These are phyloP conservation scores for Lasioglossum villosulum DNA, from an alignment of 2,888 invertebrate species.

Conservation along the genomic window DNA sequence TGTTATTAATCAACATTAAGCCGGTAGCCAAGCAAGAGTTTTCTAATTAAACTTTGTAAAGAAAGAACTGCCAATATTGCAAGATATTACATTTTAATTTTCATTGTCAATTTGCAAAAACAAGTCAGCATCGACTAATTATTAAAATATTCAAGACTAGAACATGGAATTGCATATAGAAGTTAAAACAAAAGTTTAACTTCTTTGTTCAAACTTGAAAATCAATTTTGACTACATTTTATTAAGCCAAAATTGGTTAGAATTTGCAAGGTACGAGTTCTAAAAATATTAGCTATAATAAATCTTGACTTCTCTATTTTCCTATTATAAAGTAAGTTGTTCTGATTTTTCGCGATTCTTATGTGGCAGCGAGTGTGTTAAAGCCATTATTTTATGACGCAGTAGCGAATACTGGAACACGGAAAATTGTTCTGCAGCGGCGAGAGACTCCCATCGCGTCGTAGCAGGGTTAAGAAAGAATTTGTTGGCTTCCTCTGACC, in stretches of 20 bases:
- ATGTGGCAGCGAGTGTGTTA: background rate
- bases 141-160: too few relatives aligned
- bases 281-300: background rate
- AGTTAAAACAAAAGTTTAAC: too few relatives aligned
- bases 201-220: too few relatives aligned
- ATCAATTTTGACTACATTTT: background rate
- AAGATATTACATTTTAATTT: background rate
- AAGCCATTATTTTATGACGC: background rate
- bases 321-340: background rate
- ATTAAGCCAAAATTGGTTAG: background rate
- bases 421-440: background rate
- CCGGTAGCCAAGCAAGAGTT: background rate
- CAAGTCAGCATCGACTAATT: background rate
- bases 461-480: background rate
- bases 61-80: background rate
- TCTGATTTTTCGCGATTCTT: background rate
- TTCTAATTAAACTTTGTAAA: background rate
- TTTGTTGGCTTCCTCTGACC: background rate
- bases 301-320: background rate
- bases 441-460: background rate
- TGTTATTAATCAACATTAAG: background rate
- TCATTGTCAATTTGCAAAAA: background rate
- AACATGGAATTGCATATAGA: too few relatives aligned
- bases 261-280: background rate
- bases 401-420: background rate